These are phyloP conservation scores for Crotalus tigris DNA, from an alignment of 2,113 vertebrate genomes.

Conservation along the genomic window DNA sequence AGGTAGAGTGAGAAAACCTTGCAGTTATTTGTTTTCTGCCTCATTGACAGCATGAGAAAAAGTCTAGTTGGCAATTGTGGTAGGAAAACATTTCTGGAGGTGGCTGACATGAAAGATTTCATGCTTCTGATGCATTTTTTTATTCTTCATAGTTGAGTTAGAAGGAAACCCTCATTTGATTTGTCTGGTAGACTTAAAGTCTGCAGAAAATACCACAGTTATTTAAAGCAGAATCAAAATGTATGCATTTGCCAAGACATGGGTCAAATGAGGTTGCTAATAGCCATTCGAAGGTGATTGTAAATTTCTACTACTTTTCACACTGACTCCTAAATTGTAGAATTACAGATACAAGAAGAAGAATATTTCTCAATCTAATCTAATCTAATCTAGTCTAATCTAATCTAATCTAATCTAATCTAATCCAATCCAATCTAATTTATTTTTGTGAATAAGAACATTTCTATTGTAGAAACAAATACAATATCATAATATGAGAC, in stretches of 20 bases:
- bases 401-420: too few species aligned
- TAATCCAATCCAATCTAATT: neutral
- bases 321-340: neutral
- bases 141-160: constrained; percentile 22
- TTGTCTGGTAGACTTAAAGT: constrained; percentile 17
- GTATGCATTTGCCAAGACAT: neutral
- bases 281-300: neutral
- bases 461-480: neutral
- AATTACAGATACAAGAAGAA: neutral
- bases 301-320: neutral
- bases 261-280: neutral
- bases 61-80: constrained; percentile 2
- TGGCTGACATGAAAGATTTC: constrained; percentile 16
- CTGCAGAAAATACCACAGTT: constrained; percentile 27
- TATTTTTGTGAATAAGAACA: neutral
- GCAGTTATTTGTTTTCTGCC: neutral
- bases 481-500: neutral
- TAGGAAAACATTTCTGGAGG: constrained; percentile 5
- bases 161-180: constrained; percentile 1
- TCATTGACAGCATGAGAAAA: neutral
- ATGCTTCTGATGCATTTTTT: neutral
- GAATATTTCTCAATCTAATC: neutral
- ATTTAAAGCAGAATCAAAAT: constrained; percentile 16
- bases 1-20: neutral
- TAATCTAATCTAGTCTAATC: neutral